A percentile compares a stretch with the other conserved stretches of the same genome.
These are phyloP conservation scores for Oithona nana DNA, from an alignment of 2,888 invertebrate genomes.

Conservation along the genomic window DNA sequence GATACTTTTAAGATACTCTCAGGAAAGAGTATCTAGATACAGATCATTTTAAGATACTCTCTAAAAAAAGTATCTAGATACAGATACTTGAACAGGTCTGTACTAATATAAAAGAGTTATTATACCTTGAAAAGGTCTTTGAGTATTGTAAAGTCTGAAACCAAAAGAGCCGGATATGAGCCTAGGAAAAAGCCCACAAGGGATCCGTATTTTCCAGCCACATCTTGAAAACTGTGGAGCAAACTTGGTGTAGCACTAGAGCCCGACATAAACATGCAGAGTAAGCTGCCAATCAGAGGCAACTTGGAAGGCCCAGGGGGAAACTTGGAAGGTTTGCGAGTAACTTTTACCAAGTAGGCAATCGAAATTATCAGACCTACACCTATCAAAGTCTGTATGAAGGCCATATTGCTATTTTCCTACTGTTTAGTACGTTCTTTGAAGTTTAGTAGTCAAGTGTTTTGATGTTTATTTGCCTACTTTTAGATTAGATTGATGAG, in stretches of 20 bases:
- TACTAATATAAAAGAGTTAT: too few relatives aligned
- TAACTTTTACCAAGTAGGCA: background rate
- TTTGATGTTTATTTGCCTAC: too few relatives aligned
- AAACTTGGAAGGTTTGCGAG: background rate
- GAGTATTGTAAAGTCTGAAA: constrained; percentile 19
- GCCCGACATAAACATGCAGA: background rate
- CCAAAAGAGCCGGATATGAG: constrained; percentile 18
- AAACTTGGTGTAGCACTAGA: background rate
- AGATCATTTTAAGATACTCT: too few relatives aligned
- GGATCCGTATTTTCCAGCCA: constrained; percentile 20
- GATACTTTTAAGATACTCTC: too few relatives aligned
- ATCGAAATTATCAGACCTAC: background rate
- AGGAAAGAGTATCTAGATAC: too few relatives aligned
- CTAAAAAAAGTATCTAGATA: too few relatives aligned
- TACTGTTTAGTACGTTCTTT: too few relatives aligned
- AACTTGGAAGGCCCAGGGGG: background rate
- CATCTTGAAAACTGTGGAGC: background rate
- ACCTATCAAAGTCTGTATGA: background rate
- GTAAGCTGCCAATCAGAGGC: background rate
- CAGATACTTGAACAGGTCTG: too few relatives aligned
- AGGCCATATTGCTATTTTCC: too few relatives aligned
- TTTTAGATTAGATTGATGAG: too few relatives aligned
- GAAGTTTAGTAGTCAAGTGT: too few relatives aligned
- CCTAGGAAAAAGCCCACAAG: constrained; percentile 20
- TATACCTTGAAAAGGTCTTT: constrained; percentile 19